Evolutionary conservation across 92 coral and sea anemone species (phyloP).

Genomic region (Micromussa lordhowensis): DNA sequence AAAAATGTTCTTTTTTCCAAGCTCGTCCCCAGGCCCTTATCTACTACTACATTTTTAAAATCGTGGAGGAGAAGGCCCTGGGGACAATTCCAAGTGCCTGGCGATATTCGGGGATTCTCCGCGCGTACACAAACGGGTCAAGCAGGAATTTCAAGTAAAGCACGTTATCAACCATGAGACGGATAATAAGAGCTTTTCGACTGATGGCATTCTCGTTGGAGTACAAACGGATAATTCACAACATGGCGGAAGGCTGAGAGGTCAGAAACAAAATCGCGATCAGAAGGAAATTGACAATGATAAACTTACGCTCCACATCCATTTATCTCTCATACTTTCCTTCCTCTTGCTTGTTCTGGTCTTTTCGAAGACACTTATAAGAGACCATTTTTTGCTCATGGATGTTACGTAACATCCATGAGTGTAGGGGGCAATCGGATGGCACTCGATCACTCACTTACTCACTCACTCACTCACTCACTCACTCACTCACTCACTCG

Average conservation of each 20-base stretch:
- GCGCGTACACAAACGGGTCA: conserved; percentile 32
- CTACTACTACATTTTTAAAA: conserved; percentile 15
- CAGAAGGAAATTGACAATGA: conserved; percentile 38
- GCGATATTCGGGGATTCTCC: conserved; percentile 31
- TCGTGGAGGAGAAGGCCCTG: no score
- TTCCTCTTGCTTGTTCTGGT: neutral
- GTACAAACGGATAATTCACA: neutral
- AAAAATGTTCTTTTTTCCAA: no score
- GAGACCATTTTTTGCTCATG: conserved; percentile 41
- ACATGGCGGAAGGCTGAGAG: conserved; percentile 17
- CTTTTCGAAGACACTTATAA: conserved; percentile 27
- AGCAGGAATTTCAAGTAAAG: conserved; percentile 38
- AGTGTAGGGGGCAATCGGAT: no score
- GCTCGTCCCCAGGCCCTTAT: neutral
- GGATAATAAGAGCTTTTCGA: conserved; percentile 1
- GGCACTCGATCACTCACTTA: no score
- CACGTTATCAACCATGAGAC: conserved; percentile 22
- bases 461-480: no score
- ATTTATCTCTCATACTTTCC: neutral
- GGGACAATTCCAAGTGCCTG: conserved; percentile 2
- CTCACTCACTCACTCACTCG: no score
- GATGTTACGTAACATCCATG: no score
- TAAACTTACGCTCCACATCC: conserved; percentile 42
- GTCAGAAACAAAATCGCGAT: conserved; percentile 28
- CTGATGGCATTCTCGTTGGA: neutral